Conservation (phyloP, 2,888 invertebrate genomes). For the Mythimna albipuncta region DNA sequence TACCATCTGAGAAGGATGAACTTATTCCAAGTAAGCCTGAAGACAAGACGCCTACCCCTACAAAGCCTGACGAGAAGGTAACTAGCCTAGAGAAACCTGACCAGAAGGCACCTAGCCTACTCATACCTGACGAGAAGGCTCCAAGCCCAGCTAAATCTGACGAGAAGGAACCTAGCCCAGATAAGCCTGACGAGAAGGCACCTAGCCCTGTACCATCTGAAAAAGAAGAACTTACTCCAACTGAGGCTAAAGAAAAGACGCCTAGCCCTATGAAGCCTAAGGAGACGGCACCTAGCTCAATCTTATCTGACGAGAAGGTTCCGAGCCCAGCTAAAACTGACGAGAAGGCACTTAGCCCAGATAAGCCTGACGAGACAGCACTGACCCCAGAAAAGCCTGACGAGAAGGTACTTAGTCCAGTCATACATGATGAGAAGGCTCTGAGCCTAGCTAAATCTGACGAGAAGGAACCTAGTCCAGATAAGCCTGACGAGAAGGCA, state of each 20-base stretch:
- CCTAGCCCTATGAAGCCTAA: background rate
- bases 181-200: background rate
- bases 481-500: background rate
- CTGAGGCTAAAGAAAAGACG: background rate
- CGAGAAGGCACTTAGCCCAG: background rate
- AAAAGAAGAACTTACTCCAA: conserved; percentile 23
- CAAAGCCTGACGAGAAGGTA: background rate
- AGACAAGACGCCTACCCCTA: background rate
- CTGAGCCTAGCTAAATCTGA: background rate
- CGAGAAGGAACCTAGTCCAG: conserved; percentile 22
- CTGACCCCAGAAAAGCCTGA: background rate
- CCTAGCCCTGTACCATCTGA: background rate
- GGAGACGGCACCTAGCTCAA: background rate
- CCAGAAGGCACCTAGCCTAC: no score
- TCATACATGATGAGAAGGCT: background rate
- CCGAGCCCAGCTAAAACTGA: conserved; percentile 13
- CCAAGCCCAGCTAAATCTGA: conserved; percentile 18
- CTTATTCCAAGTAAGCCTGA: background rate
- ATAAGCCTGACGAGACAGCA: background rate
- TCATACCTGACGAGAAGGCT: background rate
- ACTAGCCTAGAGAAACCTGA: background rate
- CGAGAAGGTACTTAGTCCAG: background rate
- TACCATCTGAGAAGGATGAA: background rate
- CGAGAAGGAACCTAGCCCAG: background rate
- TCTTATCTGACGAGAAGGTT: conserved; percentile 8